Evolutionary conservation across 1,140 invertebrate genomes (phyloP), one percentile per base, ranked within the genome.

Genomic region (Brachionus calyciflorus): DNA sequence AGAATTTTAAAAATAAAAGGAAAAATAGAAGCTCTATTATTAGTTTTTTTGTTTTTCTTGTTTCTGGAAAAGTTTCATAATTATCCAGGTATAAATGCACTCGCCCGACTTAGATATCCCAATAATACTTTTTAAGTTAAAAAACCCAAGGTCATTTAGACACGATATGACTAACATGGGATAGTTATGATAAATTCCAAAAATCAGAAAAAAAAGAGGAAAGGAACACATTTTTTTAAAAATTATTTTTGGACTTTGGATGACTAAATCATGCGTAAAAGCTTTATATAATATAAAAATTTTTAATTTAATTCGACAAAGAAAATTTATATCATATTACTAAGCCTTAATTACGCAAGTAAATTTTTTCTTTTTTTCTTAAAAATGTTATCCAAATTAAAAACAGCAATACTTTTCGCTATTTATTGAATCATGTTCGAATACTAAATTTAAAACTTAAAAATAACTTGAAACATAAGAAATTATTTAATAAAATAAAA

Each of bases 401-500:
- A 60, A 60, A 60, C 55, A 60, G 28, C 9, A 37, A 37, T 37
- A 9, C 33, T n/a, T n/a, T n/a, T n/a, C n/a, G n/a, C n/a, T n/a
- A n/a, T n/a, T n/a, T 55, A 55, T 55, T 55, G 24, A 55, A 55
- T 55, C 55, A 60, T 60, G 55, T 60, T 37, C 12, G 37, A 33
- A 60, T 17, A 37, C n/a, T 37, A 17, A n/a, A 6, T 49, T 49
- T 49, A n/a, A 17, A 49, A 60, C 6, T 33, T 14, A 60, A 33
- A 60, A 60, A 60, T 40, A 60, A 37, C 30, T 60, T 37, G 55
- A 60, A 60, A 60, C 55, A 60, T 60, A 60, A 60, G 55, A 37
- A 33, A 60, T 60, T 17, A 37, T 37, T 60, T 60, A 60, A 60
- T 60, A 33, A 33, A 37, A 60, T 60, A 37, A 33, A 33, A 33